Evolutionary conservation across 64 coral and sea anemone species (phyloP), one percentile per base, ranked within the genome.

Genomic region (Porites australiensis): DNA sequence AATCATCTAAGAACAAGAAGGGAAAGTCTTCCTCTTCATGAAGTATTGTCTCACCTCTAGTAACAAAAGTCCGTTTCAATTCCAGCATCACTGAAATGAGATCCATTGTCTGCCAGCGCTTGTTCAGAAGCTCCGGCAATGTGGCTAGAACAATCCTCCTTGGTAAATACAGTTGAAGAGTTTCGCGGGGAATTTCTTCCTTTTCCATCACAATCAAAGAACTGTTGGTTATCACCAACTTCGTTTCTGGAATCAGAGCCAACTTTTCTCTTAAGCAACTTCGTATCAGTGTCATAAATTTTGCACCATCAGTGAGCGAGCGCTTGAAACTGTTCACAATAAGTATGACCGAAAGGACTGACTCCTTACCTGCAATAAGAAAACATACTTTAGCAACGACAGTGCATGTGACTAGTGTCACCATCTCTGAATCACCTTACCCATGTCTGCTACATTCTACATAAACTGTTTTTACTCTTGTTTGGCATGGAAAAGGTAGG

Each of bases 41-140:
- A 6, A 4, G 11, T 0, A 5, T 60, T 2, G 0, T 66, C 3
- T 44, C n/a, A n/a, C n/a, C n/a, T n/a, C n/a, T 46, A 2, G 0
- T 64, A 0, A 1, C 8, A 13, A 27, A 4, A 65, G 79, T 48
- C 60, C 79, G 64, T 65, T 65, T 14, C 16, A 65, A 13, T 48
- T 83, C 79, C 6, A 46, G 9, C 79, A 83, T 83, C 59, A 83
- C 62, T 45, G 79, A 83, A 65, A 65, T 19, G 44, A 83, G 59
- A 15, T 83, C 79, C 60, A 83, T 43, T n/a, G 79, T 83, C 37
- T 83, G 44, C 79, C 79, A 66, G 16, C 79, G 79, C 79, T 66
- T 83, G 59, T 43, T 47, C 13, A 83, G 60, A 83, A 83, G 37
- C 18, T 83, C 79, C 13, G 11, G 4, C 43, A 83, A 65, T 15